Evolutionary conservation across 2,888 invertebrate genomes (phyloP).

Genomic region (Sylvicola cinctus): DNA sequence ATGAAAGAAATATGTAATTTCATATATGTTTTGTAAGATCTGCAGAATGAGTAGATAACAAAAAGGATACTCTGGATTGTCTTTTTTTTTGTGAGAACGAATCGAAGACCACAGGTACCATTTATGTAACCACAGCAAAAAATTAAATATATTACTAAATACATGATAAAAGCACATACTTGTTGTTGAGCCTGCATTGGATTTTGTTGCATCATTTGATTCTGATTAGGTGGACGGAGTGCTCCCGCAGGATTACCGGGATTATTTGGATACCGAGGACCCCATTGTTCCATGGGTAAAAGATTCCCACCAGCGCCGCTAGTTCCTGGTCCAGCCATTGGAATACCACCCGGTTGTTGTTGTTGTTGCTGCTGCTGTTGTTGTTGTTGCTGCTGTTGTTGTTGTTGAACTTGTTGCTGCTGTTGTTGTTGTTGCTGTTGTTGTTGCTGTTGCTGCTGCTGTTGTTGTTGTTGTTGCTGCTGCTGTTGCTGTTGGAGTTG

Average conservation of each 20-base stretch:
- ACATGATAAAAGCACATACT: too few relatives aligned
- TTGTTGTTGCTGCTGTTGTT: constrained; percentile 17
- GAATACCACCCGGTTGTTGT: constrained; percentile 18
- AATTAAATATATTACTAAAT: too few relatives aligned
- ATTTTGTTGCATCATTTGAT: constrained; percentile 26
- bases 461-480: constrained; percentile 13
- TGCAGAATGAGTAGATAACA: too few relatives aligned
- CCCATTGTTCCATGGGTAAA: constrained; percentile 34
- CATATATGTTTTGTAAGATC: too few relatives aligned
- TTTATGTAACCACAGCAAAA: too few relatives aligned
- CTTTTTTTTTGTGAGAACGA: too few relatives aligned
- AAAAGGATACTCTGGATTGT: too few relatives aligned
- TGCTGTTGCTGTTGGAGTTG: neutral
- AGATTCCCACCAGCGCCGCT: constrained; percentile 30
- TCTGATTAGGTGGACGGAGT: constrained; percentile 27
- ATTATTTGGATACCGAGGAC: constrained; percentile 27
- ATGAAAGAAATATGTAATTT: too few relatives aligned
- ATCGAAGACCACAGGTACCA: too few relatives aligned
- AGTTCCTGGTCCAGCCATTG: constrained; percentile 20
- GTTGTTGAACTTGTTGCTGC: constrained; percentile 22
- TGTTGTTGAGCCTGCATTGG: constrained; percentile 19
- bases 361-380: constrained; percentile 22
- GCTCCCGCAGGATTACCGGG: constrained; percentile 20
- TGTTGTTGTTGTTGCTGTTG: constrained; percentile 23
- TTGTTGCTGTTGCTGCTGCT: constrained; percentile 14